Percentiles rank a stretch among this genome's conserved stretches.
Conservation (phyloP, 2,113 vertebrate genomes). For the Ophiodon elongatus region DNA sequence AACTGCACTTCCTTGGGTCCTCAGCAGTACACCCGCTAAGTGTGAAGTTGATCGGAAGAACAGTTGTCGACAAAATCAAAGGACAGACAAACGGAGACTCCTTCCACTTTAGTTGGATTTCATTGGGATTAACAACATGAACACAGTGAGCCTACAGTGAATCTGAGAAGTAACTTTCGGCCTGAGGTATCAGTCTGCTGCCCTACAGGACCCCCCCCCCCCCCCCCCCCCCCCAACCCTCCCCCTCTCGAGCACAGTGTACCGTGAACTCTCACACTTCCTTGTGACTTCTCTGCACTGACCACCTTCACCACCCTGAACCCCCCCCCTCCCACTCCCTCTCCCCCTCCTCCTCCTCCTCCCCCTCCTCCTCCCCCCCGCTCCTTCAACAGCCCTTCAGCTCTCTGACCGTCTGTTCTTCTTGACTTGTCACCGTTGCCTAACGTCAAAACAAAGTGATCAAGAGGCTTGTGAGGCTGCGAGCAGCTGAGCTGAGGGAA, state of each 20-base stretch:
- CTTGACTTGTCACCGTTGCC: not conserved
- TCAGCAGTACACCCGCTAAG: too few relatives aligned
- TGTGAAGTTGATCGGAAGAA: too few relatives aligned
- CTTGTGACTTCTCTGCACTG: slow-evolving; percentile 8
- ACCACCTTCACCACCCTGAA: not conserved
- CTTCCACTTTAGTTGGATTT: not conserved
- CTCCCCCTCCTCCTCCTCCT: too few relatives aligned
- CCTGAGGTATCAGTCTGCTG: not conserved
- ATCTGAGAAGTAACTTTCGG: not conserved
- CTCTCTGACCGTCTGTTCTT: not conserved
- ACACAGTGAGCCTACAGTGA: not conserved
- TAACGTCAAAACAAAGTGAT: slow-evolving; percentile 19
- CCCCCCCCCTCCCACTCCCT: too few relatives aligned
- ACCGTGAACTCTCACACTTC: slow-evolving; percentile 16
- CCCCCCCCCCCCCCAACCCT: not conserved
- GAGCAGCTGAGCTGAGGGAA: not conserved
- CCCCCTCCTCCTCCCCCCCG: too few relatives aligned
- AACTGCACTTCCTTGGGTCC: not conserved
- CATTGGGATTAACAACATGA: not conserved
- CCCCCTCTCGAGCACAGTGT: not conserved
- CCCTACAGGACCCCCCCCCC: not conserved
- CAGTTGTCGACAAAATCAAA: not conserved
- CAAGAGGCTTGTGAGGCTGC: not conserved
- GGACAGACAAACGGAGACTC: not conserved
- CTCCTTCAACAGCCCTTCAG: not conserved